Percentiles rank a stretch among this genome's conserved stretches.
Conservation (phyloP, 2,113 vertebrate species). For the Gallinago jamesoni region DNA sequence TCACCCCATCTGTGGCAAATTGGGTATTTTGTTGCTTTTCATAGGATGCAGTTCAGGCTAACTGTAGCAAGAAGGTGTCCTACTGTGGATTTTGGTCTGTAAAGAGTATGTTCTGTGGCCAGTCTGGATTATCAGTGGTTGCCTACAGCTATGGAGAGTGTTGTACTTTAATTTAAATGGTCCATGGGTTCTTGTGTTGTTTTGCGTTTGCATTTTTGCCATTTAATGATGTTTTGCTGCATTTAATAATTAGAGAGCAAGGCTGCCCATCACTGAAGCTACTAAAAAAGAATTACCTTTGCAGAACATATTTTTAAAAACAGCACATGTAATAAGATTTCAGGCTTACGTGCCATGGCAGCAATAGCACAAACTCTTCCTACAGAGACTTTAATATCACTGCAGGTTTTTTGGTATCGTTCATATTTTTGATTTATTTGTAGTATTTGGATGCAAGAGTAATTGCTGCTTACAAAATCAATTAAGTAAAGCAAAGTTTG, state of each 20-base stretch:
- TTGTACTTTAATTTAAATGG: background rate
- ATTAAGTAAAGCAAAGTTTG: background rate
- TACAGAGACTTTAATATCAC: background rate
- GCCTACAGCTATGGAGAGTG: background rate
- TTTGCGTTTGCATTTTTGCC: background rate
- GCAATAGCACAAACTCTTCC: background rate
- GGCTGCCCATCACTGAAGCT: background rate
- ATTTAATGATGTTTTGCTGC: background rate
- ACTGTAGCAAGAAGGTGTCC: background rate
- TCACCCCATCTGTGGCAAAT: background rate
- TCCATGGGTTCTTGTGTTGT: background rate
- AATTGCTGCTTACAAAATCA: constrained; percentile 4
- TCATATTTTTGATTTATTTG: background rate
- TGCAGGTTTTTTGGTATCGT: background rate
- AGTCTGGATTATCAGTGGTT: background rate
- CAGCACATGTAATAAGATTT: background rate
- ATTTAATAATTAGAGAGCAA: background rate
- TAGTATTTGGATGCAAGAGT: background rate
- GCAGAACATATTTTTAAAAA: background rate
- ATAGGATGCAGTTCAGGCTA: background rate
- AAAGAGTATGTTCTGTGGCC: background rate
- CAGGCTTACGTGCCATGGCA: background rate
- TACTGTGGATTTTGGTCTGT: background rate
- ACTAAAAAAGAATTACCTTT: background rate
- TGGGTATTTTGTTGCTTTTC: background rate